A percentile compares a stretch with the other conserved stretches of the same genome.
These are phyloP conservation scores for Podarcis raffonei DNA, from an alignment of 2,113 vertebrate species.

Conservation along the genomic window DNA sequence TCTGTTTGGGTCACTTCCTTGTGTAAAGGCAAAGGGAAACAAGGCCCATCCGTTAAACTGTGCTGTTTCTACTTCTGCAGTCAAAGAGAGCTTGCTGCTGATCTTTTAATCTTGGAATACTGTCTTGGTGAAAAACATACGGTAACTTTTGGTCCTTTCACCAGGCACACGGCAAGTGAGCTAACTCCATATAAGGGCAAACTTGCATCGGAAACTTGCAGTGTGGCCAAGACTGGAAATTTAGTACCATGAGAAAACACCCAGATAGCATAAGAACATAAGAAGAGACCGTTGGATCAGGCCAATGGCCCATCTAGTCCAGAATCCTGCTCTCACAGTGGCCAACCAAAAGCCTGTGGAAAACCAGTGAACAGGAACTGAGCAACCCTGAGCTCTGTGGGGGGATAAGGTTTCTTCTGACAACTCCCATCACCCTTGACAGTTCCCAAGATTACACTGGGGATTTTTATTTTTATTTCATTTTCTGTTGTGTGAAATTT, in stretches of 20 bases:
- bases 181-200: not conserved
- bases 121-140: not conserved
- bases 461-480: too few species aligned
- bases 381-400: too few species aligned
- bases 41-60: not conserved
- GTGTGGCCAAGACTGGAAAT: not conserved
- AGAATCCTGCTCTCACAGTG: too few species aligned
- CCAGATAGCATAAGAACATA: not conserved
- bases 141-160: not conserved
- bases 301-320: too few species aligned
- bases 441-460: too few species aligned
- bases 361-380: too few species aligned
- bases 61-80: not conserved
- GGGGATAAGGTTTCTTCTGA: too few species aligned
- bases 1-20: conserved; percentile 11
- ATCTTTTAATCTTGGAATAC: not conserved
- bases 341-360: too few species aligned
- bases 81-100: not conserved
- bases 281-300: too few species aligned
- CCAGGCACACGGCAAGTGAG: not conserved
- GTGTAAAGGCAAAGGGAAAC: not conserved
- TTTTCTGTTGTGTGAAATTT: too few species aligned
- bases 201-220: not conserved
- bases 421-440: too few species aligned
- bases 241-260: not conserved